Conservation (phyloP, 2,888 invertebrate species). For the Falcaria lacertinaria region DNA sequence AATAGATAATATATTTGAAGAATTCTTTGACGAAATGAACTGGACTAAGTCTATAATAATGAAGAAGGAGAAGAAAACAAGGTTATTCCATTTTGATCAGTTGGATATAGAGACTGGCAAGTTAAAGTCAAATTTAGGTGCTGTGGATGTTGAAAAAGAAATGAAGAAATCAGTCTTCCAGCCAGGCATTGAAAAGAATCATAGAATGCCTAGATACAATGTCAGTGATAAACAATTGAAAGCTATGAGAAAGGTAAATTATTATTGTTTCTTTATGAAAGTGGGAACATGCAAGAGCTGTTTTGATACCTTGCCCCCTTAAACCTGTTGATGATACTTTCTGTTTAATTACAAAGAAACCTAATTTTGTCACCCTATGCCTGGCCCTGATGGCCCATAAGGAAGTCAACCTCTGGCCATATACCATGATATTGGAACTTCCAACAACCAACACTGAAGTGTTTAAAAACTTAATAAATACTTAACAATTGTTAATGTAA, state of each 20-base stretch:
- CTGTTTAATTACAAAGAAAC: too few relatives aligned
- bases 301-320: too few relatives aligned
- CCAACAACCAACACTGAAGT: too few relatives aligned
- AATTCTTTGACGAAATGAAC: conserved; percentile 64
- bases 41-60: conserved; percentile 52
- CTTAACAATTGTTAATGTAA: conserved; percentile 1
- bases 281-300: too few relatives aligned
- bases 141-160: conserved; percentile 74
- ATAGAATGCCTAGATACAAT: conserved; percentile 79
- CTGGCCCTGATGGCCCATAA: too few relatives aligned
- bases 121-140: conserved; percentile 59
- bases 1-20: conserved; percentile 52
- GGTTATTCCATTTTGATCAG: conserved; percentile 60
- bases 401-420: too few relatives aligned
- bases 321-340: too few relatives aligned
- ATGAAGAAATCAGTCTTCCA: conserved; percentile 82
- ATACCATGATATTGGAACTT: too few relatives aligned
- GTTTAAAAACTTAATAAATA: background rate
- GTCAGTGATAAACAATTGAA: conserved; percentile 79
- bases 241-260: conserved; percentile 74
- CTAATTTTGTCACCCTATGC: too few relatives aligned
- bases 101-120: conserved; percentile 59
- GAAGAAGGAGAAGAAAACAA: conserved; percentile 44
- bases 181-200: conserved; percentile 83
- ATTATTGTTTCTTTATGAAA: background rate